Percentiles rank a stretch among this genome's conserved stretches.
phyloP scores from a whole-genome alignment of 2,797 vertebrate species.

The Epinephelus coioides region DNA sequence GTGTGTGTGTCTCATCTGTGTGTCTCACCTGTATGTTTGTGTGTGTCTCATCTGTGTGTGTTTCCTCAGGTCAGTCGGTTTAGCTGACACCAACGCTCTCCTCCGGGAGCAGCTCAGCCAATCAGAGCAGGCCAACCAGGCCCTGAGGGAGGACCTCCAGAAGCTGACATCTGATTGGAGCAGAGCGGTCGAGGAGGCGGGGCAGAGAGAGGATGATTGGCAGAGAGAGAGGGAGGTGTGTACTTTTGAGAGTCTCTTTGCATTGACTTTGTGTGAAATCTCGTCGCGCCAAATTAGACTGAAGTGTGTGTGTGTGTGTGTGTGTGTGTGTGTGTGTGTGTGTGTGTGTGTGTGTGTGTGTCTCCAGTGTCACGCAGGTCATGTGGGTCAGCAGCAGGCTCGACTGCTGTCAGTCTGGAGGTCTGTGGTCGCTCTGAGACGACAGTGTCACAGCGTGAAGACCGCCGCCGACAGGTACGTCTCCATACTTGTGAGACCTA shows the following conservation, averaged over 20 bases:
- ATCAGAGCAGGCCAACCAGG: conserved; percentile 87
- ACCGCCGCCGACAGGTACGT: conserved; percentile 91
- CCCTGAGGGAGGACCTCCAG: conserved; percentile 87
- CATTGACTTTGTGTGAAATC: no score
- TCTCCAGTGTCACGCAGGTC: conserved; percentile 75
- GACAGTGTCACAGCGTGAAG: conserved; percentile 90
- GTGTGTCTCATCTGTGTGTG: conserved; percentile 16
- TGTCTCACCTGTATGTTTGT: not conserved
- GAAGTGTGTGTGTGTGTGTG: not conserved
- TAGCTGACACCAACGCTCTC: conserved; percentile 87
- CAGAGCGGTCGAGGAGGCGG: conserved; percentile 86
- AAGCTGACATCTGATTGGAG: conserved; percentile 92
- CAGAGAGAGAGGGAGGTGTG: conserved; percentile 84
- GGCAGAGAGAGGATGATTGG: conserved; percentile 87
- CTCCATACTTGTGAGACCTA: no score
- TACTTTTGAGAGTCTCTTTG: not conserved
- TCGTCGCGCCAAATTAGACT: not conserved
- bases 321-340: conserved; percentile 19
- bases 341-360: conserved; percentile 30
- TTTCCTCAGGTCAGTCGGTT: conserved; percentile 83
- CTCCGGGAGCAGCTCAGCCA: conserved; percentile 88
- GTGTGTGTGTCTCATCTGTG: conserved; percentile 16
- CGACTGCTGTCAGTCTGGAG: conserved; percentile 89
- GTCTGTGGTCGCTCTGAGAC: conserved; percentile 87
- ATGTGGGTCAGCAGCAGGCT: conserved; percentile 82